phyloP scores from a whole-genome alignment of 2,113 vertebrate genomes.

The Platycercus adscitus region DNA sequence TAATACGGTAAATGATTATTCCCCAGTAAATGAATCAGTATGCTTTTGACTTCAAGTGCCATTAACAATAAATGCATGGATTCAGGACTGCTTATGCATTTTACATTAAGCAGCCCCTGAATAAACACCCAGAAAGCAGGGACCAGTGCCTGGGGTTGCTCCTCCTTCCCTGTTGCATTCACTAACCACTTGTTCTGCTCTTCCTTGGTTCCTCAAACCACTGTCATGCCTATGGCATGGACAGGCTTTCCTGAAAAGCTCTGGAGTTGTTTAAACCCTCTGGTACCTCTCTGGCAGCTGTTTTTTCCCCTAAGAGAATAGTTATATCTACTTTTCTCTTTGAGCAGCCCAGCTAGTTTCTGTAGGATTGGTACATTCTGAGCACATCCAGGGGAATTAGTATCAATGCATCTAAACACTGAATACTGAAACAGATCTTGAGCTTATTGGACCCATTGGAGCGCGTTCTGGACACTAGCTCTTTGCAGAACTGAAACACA shows the following conservation, averaged over 20 bases:
- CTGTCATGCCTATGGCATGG: accelerated
- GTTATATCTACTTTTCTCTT: accelerated
- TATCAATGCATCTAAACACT: neutral
- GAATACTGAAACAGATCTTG: neutral
- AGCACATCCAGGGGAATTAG: neutral
- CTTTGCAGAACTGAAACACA: accelerated
- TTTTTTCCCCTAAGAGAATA: accelerated
- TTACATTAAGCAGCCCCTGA: conserved; percentile 18
- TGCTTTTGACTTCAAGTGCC: conserved; percentile 64
- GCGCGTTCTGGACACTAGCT: neutral
- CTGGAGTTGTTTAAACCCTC: neutral
- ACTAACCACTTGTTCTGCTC: neutral
- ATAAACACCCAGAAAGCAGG: neutral
- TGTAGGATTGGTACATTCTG: neutral
- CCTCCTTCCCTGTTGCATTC: accelerated
- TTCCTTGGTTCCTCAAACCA: neutral
- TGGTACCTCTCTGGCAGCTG: neutral
- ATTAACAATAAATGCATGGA: conserved; percentile 22
- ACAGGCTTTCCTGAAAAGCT: neutral
- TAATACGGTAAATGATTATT: conserved; percentile 51
- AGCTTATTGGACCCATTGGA: accelerated
- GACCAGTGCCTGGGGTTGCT: neutral
- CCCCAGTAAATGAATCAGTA: conserved; percentile 42
- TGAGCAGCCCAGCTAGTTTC: neutral
- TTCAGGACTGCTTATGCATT: conserved; percentile 49